Conservation (phyloP, 2,113 vertebrate species). For the Dermatemys mawii region DNA sequence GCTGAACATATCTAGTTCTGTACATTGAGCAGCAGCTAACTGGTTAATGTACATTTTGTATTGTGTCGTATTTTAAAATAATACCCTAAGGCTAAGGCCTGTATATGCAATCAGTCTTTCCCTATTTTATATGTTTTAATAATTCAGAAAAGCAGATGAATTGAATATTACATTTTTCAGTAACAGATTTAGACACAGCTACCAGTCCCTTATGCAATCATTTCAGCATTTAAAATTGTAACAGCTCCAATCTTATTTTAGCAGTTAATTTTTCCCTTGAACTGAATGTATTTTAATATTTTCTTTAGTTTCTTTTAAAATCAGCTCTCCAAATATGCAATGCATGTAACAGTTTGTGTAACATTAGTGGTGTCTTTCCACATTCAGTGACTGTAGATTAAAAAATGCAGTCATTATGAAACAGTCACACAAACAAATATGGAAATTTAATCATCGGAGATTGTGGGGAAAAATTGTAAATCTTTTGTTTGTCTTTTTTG, state of each 20-base stretch:
- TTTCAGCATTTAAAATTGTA: background rate
- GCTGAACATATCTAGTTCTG: conserved; percentile 19
- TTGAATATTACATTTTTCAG: background rate
- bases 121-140: conserved; percentile 1
- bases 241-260: conserved; percentile 24
- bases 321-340: conserved; percentile 27
- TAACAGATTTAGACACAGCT: conserved; percentile 12
- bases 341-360: background rate
- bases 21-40: background rate
- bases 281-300: background rate
- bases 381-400: conserved; percentile 36
- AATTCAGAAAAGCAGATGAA: background rate
- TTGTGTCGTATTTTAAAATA: background rate
- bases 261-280: conserved; percentile 38
- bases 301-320: conserved; percentile 35
- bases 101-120: background rate
- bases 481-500: conserved; percentile 16
- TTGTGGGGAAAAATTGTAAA: conserved; percentile 21
- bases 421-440: background rate
- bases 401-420: background rate
- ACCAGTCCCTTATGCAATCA: conserved; percentile 20
- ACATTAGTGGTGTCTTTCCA: conserved; percentile 48
- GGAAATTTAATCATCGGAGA: conserved; percentile 5
- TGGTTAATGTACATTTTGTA: background rate
- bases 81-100: conserved; percentile 13